Evolutionary conservation across 2,113 vertebrate species (phyloP), one percentile per base, ranked within the genome.

Genomic region (Excalfactoria chinensis): DNA sequence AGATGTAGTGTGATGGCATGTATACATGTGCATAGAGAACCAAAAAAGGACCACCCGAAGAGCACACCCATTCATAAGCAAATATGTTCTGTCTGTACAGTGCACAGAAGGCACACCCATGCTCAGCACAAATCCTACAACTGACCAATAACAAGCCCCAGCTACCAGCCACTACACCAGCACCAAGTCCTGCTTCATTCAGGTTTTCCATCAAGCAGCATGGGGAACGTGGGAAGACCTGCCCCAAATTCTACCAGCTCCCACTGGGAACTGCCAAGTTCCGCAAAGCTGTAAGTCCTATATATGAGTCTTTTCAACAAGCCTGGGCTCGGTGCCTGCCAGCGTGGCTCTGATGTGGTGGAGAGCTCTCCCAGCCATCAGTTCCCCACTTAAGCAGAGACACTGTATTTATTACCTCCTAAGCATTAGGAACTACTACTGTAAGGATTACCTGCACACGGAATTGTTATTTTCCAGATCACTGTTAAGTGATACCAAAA

Each of bases 151-250:
- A 40, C 34, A 69, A 68, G 53, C 19, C 43, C 14, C 59, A 49
- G 18, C 5, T 5, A 22, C 20, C 1, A 4, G 1, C 3, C 82
- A 51, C 7, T 48, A 15, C 44, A 15, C 35, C 53, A 85, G 22
- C 23, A 55, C 9, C 34, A 67, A 3, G 4, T 66, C 37, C 41
- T 59, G 32, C 59, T 73, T 63, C 59, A 46, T 4, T 16, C 25
- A 66, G 25, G 6, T n/a, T 28, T 63, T 56, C n/a, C 32, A 19
- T 7, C 0, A 0, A 64, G 22, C 35, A 44, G 5, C 3, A 0
- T 13, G 6, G 4, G 44, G 7, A 89, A 43, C 3, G 32, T 30
- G 22, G 19, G 34, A 64, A 44, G 32, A 58, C 17, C 26, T 84
- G 19, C 32, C 79, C 35, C 14, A 60, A 86, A 11, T 3, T 2